Conservation (phyloP, 2,113 vertebrate species). For the Lagopus muta region DNA sequence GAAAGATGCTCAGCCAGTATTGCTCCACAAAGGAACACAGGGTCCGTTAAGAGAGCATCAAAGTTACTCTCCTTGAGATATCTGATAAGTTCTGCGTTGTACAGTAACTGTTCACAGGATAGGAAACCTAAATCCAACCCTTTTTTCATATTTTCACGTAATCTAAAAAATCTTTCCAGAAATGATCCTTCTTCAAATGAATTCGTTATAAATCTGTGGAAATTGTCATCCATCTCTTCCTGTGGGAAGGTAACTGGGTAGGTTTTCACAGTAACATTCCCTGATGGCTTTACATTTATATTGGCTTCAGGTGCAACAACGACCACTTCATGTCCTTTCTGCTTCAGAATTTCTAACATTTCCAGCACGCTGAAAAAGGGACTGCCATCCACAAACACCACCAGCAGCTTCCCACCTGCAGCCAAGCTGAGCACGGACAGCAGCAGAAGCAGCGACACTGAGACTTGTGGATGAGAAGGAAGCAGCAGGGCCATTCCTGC, state of each 20-base stretch:
- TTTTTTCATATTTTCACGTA: too few species aligned
- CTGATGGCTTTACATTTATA: constrained; percentile 67
- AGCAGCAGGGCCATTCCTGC: too few species aligned
- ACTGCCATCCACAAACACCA: too few species aligned
- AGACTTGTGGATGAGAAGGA: too few species aligned
- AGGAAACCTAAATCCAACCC: too few species aligned
- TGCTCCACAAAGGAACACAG: too few species aligned
- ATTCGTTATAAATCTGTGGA: not conserved
- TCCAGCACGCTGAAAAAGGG: too few species aligned
- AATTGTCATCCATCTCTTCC: not conserved
- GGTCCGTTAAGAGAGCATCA: constrained; percentile 5
- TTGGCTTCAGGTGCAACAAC: constrained; percentile 78
- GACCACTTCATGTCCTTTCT: constrained; percentile 78
- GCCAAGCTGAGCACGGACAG: too few species aligned
- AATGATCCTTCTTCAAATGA: constrained; percentile 54
- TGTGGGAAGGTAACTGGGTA: constrained; percentile 46
- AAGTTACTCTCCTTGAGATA: constrained; percentile 70
- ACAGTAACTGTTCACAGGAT: constrained; percentile 65
- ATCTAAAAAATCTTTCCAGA: constrained; percentile 45
- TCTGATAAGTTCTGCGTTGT: constrained; percentile 75
- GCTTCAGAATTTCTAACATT: too few species aligned
- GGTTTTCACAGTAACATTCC: constrained; percentile 66
- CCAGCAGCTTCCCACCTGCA: too few species aligned
- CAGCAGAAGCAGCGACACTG: too few species aligned
- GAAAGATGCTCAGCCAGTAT: too few species aligned